These are phyloP conservation scores for Rhinatrema bivittatum DNA, from an alignment of 2,797 vertebrate genomes.

Conservation along the genomic window DNA sequence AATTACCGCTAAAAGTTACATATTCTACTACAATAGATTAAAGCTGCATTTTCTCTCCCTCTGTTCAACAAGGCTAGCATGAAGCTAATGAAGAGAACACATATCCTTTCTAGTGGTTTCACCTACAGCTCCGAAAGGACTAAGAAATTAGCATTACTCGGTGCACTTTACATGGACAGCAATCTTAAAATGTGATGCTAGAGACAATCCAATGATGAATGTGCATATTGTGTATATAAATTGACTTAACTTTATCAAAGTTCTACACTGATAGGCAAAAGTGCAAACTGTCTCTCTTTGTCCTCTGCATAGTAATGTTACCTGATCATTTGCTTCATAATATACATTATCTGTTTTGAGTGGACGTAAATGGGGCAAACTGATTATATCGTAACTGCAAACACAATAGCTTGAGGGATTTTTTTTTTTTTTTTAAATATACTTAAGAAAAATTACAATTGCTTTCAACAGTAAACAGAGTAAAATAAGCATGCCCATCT, in stretches of 20 bases:
- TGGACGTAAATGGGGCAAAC: too few relatives aligned
- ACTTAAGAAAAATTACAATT: neutral
- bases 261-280: conserved; percentile 15
- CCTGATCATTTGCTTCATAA: conserved; percentile 19
- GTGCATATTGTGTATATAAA: conserved; percentile 6
- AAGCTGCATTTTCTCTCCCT: conserved; percentile 4
- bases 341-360: too few relatives aligned
- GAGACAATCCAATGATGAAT: too few relatives aligned
- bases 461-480: neutral
- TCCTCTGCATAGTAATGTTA: conserved; percentile 12
- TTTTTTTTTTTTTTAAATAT: conserved; percentile 11
- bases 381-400: too few relatives aligned
- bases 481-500: neutral
- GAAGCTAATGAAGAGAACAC: neutral
- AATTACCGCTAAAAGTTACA: conserved; percentile 24
- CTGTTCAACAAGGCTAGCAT: conserved; percentile 4
- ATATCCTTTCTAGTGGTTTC: neutral
- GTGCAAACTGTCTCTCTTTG: conserved; percentile 21
- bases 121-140: conserved; percentile 11
- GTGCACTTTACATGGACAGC: too few relatives aligned
- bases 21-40: conserved; percentile 1
- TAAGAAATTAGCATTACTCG: neutral
- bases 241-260: conserved; percentile 14
- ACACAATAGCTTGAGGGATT: conserved; percentile 13
- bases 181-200: conserved; percentile 16